Conservation (phyloP, 2,797 vertebrate genomes). For the Fistularia commersonii region DNA sequence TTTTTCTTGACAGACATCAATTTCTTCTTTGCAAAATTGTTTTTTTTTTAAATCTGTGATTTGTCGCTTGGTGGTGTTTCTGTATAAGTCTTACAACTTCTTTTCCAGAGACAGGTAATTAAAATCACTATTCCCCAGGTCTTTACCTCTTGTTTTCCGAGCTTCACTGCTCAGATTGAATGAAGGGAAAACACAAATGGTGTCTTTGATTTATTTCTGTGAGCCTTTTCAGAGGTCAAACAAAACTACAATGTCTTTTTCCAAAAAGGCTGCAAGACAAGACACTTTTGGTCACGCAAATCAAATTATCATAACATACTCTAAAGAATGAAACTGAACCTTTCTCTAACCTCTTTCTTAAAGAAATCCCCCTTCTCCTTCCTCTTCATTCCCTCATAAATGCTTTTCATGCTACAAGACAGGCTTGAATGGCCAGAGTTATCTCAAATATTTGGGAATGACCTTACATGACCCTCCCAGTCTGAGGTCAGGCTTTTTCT, state of each 20-base stretch:
- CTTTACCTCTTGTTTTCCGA: slow-evolving; percentile 30
- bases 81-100: no score
- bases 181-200: slow-evolving; percentile 26
- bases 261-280: slow-evolving; percentile 50
- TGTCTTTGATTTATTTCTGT: slow-evolving; percentile 28
- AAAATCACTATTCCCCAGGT: slow-evolving; percentile 2
- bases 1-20: slow-evolving; percentile 6
- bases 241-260: slow-evolving; percentile 44
- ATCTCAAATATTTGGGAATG: slow-evolving; percentile 32
- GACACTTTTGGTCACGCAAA: slow-evolving; percentile 64
- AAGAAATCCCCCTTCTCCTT: slow-evolving; percentile 4
- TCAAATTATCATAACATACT: slow-evolving; percentile 68
- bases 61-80: no score
- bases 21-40: slow-evolving; percentile 15
- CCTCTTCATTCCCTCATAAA: slow-evolving; percentile 22
- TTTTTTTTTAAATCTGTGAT: no score
- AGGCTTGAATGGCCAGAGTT: slow-evolving; percentile 17
- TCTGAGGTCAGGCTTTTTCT: slow-evolving; percentile 29
- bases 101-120: no score
- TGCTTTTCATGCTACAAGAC: slow-evolving; percentile 23
- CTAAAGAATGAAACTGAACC: slow-evolving; percentile 39
- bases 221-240: slow-evolving; percentile 59
- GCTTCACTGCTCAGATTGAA: slow-evolving; percentile 22
- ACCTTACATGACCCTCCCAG: slow-evolving; percentile 42
- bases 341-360: slow-evolving; percentile 34